Evolutionary conservation across 2,888 invertebrate genomes (phyloP).

Genomic region (Belgica antarctica): DNA sequence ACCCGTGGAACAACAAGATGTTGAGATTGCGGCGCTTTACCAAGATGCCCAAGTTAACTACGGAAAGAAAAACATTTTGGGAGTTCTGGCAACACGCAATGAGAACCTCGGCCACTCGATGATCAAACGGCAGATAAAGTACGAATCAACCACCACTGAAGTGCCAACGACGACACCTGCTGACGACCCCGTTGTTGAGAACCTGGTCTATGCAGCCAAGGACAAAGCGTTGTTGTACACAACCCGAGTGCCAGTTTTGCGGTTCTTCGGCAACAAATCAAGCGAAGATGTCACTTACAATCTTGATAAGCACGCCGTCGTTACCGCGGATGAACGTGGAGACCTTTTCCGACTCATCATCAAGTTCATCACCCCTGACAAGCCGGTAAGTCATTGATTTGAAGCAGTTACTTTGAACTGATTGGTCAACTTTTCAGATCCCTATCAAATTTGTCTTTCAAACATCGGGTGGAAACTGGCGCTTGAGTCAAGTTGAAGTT

Average conservation of each 20-base stretch:
- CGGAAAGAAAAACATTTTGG: constrained; percentile 60
- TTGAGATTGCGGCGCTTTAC: constrained; percentile 61
- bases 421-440: constrained; percentile 55
- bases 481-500: constrained; percentile 60
- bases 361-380: constrained; percentile 16
- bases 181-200: constrained; percentile 52
- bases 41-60: constrained; percentile 61
- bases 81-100: constrained; percentile 58
- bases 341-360: neutral
- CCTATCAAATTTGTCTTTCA: constrained; percentile 61
- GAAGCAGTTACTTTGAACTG: neutral
- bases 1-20: constrained; percentile 61
- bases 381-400: neutral
- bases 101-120: constrained; percentile 51
- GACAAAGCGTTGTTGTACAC: constrained; percentile 59
- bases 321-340: constrained; percentile 48
- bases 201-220: constrained; percentile 59
- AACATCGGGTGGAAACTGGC: constrained; percentile 58
- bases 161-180: constrained; percentile 48
- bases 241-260: constrained; percentile 58
- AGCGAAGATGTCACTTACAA: constrained; percentile 53
- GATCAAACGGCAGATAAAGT: constrained; percentile 49
- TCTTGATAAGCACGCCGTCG: constrained; percentile 53
- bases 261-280: constrained; percentile 51
- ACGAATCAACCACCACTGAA: constrained; percentile 27